A percentile compares a stretch with the other conserved stretches of the same genome.
Conservation (phyloP, 2,797 vertebrate species). For the Parauchenoglanis punctatus region DNA sequence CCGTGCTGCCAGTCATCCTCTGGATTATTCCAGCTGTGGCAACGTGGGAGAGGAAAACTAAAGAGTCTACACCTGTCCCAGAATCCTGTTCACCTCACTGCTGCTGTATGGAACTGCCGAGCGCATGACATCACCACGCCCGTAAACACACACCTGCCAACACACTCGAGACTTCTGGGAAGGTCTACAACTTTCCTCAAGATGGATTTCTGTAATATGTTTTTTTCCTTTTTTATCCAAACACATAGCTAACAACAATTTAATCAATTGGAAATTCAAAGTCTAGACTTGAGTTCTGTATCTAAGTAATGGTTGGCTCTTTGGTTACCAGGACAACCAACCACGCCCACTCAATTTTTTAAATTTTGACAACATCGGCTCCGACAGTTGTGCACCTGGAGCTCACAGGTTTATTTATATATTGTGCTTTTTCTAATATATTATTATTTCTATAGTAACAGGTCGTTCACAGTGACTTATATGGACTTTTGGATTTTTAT, state of each 20-base stretch:
- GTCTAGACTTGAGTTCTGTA: slow-evolving; percentile 8
- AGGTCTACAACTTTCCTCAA: slow-evolving; percentile 14
- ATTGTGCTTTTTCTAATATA: neutral
- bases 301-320: neutral
- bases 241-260: neutral
- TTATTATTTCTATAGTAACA: neutral
- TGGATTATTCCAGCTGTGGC: slow-evolving; percentile 48
- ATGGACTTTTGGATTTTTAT: neutral
- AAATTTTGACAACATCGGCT: too few species aligned
- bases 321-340: slow-evolving; percentile 10
- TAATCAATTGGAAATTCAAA: neutral
- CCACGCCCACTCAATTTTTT: neutral
- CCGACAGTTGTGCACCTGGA: neutral
- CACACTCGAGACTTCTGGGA: neutral
- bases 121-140: slow-evolving; percentile 46
- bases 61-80: slow-evolving; percentile 44
- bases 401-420: neutral
- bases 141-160: slow-evolving; percentile 34
- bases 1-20: slow-evolving; percentile 58
- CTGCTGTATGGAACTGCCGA: slow-evolving; percentile 54
- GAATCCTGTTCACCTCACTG: slow-evolving; percentile 57
- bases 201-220: neutral
- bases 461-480: neutral
- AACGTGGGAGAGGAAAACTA: slow-evolving; percentile 49
- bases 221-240: neutral